Evolutionary conservation across 2,888 invertebrate genomes (phyloP).

Genomic region (Notodonta ziczac): DNA sequence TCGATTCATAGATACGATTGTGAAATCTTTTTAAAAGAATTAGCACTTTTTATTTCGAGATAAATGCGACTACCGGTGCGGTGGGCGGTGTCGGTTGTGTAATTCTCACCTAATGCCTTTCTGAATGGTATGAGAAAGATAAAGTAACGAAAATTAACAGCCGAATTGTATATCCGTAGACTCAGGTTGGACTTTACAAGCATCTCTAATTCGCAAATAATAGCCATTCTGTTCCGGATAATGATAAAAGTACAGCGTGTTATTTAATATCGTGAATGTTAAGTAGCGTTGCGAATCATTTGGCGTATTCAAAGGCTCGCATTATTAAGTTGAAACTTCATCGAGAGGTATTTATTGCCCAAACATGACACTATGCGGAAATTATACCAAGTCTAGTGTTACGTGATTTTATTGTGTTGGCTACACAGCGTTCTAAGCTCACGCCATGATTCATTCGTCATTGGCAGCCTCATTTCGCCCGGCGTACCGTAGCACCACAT

Average conservation of each 20-base stretch:
- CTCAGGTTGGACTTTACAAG: slow-evolving; percentile 29
- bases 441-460: slow-evolving; percentile 24
- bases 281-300: slow-evolving; percentile 54
- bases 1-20: slow-evolving; percentile 52
- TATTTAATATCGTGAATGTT: slow-evolving; percentile 57
- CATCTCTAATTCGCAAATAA: slow-evolving; percentile 23
- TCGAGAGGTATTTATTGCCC: slow-evolving; percentile 25
- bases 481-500: slow-evolving; percentile 15
- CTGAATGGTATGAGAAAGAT: slow-evolving; percentile 13
- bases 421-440: slow-evolving; percentile 6
- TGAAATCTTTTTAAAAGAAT: slow-evolving; percentile 57
- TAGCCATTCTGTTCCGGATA: slow-evolving; percentile 36
- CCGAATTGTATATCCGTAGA: neutral
- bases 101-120: slow-evolving; percentile 27
- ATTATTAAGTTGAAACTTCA: slow-evolving; percentile 24
- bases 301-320: slow-evolving; percentile 17
- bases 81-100: slow-evolving; percentile 36
- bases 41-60: slow-evolving; percentile 49
- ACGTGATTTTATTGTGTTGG: slow-evolving; percentile 30
- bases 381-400: slow-evolving; percentile 31
- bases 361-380: slow-evolving; percentile 33
- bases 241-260: slow-evolving; percentile 47
- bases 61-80: slow-evolving; percentile 38
- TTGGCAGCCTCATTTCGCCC: slow-evolving; percentile 17
- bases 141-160: slow-evolving; percentile 36